Base-by-base conservation (phyloP, 2,113 vertebrate species). In the Hemibagrus wyckioides region DNA sequence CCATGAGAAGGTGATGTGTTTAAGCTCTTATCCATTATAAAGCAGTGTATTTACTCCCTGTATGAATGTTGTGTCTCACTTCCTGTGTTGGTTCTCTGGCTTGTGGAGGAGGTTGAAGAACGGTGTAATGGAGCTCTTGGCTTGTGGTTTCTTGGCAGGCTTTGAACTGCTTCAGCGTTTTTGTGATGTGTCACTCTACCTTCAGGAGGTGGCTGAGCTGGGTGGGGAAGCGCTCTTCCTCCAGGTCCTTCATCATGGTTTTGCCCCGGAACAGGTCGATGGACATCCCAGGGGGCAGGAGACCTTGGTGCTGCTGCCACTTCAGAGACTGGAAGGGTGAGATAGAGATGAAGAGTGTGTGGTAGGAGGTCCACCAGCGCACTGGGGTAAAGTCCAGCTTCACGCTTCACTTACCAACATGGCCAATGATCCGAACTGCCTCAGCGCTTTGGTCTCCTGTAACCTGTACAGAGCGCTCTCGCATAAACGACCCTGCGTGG, bases 231-330 rank as follows among this genome's bases (percentile, higher is more conserved):
- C 97, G 98, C 84, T 99, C 98, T 89, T 99, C 98, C 89, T 99
- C 98, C 15, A 98, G 97, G 0, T 99, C 98, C 93, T 99, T 99
- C 79, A 99, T 97, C 0, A 97, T 97, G 71, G 97, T 97, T 95
- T 99, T 99, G 61, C 98, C 98, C 90, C 98, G 94, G 92, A 99
- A 99, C 93, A 99, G 96, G 90, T 99, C 98, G 69, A 99, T 98
- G 0, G 98, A 98, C 97, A 99, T 98, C 1, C 98, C 98, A 1
- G 98, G 97, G 87, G 98, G 98, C 83, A 99, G 94, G 76, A 99
- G 94, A 0, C 98, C 98, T 91, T 99, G 98, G 90, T 99, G 98
- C 91, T 99, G 98, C 91, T 99, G 98, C 97, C 98, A 99, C 69
- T 99, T 99, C 89, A 99, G 89, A 3, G 98, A 97, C 98, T 99